phyloP scores from a whole-genome alignment of 2,797 vertebrate genomes.

The Notamacropus eugenii region DNA sequence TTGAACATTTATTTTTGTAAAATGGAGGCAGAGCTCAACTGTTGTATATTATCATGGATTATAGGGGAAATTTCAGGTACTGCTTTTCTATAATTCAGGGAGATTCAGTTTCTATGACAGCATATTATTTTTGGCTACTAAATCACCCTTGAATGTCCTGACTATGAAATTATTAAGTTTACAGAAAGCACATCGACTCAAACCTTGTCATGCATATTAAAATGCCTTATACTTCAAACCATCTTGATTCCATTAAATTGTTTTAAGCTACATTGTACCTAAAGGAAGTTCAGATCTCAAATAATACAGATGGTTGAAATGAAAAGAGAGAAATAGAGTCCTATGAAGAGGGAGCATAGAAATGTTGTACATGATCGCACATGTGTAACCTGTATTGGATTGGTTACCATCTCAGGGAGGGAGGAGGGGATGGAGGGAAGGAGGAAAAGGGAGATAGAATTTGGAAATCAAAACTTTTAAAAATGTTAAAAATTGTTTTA shows the following conservation, averaged over 20 bases:
- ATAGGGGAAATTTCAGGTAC: background rate
- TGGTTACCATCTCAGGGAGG: too few species aligned
- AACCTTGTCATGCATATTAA: background rate
- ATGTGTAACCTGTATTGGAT: too few species aligned
- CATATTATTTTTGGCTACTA: background rate
- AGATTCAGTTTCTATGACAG: background rate
- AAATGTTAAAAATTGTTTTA: too few species aligned
- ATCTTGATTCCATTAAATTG: background rate
- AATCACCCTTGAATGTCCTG: background rate
- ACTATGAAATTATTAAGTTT: background rate
- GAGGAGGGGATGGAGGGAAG: too few species aligned
- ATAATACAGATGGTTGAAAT: background rate
- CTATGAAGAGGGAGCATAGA: background rate
- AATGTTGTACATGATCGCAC: too few species aligned
- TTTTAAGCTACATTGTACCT: background rate
- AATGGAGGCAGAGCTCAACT: background rate
- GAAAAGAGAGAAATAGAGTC: background rate
- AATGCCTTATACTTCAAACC: background rate
- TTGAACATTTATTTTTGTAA: background rate
- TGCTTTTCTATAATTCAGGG: background rate
- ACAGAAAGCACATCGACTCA: background rate
- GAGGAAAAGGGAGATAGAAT: too few species aligned
- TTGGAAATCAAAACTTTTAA: too few species aligned
- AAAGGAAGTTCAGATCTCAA: background rate
- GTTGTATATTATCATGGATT: background rate